Conservation (phyloP, 2,888 invertebrate species). For the Tachina lurida region DNA sequence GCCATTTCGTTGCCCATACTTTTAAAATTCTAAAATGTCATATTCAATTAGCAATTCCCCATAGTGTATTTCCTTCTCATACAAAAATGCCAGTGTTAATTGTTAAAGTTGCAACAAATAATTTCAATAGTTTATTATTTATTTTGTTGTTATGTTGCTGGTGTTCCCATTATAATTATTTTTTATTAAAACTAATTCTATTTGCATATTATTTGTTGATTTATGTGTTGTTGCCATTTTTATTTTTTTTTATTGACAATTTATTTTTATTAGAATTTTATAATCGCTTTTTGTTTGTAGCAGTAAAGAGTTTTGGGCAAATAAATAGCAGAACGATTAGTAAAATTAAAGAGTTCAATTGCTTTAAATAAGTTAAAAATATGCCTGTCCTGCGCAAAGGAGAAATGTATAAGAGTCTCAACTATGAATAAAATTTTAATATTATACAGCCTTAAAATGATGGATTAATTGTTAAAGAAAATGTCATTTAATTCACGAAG, state of each 20-base stretch:
- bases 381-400: too few relatives aligned
- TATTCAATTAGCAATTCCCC: constrained; percentile 39
- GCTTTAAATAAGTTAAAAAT: too few relatives aligned
- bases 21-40: neutral
- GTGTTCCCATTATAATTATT: constrained; percentile 51
- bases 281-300: constrained; percentile 62
- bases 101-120: constrained; percentile 49
- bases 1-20: neutral
- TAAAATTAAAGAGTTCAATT: neutral
- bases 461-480: too few relatives aligned
- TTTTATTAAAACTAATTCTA: constrained; percentile 71
- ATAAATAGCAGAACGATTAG: neutral
- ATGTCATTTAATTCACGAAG: too few relatives aligned
- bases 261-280: constrained; percentile 70
- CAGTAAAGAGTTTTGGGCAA: neutral
- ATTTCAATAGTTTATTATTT: constrained; percentile 42
- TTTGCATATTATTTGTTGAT: constrained; percentile 72
- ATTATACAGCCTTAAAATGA: too few relatives aligned
- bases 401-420: too few relatives aligned
- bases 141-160: constrained; percentile 39
- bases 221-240: constrained; percentile 70
- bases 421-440: too few relatives aligned
- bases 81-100: constrained; percentile 24
- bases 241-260: constrained; percentile 53
- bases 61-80: neutral